Evolutionary conservation across 1,140 invertebrate genomes (phyloP), one percentile per base, ranked within the genome.

Genomic region (Himalopsyche phryganea): DNA sequence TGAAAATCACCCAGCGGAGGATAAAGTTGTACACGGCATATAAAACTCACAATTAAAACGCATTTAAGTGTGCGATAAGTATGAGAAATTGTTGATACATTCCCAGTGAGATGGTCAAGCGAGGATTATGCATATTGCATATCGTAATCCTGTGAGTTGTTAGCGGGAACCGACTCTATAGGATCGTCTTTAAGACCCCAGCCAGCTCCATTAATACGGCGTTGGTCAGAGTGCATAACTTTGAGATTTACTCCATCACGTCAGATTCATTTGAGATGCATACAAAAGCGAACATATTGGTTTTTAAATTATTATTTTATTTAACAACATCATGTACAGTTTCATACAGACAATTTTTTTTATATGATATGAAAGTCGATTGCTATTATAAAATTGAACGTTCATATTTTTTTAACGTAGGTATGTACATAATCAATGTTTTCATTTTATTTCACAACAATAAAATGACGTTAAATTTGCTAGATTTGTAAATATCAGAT

Each of bases 31-130:
- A 38, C 17, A 44, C 28, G 41, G 17, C n/a, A 38, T 60, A 60
- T 33, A 60, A 28, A 50, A 53, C 38, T 60, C 38, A 60, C 58
- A 60, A 60, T 60, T 60, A 60, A 60, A 59, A 60, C 49, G 58
- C 58, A 49, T 60, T 60, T 49, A 54, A 48, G 35, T 20, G 11
- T 15, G 17, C 13, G 50, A 60, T 60, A 60, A 60, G 58, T 54
- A 54, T 60, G 58, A 60, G 50, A 60, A 50, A 60, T 54, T 44
- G 44, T 28, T 19, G n/a, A 45, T 36, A n/a, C 23, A 28, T 17
- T 13, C 14, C 15, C 13, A 9, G n/a, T 18, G 14, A 13, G 18
- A 18, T 36, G 19, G 40, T 23, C 50, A 7, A 38, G n/a, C n/a
- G 40, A 19, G 33, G 57, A 46, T 52, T 52, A 59, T 51, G 50